Percentiles rank a stretch among this genome's conserved stretches.
These are phyloP conservation scores for Rhingia campestris DNA, from an alignment of 2,888 invertebrate genomes.

Conservation along the genomic window DNA sequence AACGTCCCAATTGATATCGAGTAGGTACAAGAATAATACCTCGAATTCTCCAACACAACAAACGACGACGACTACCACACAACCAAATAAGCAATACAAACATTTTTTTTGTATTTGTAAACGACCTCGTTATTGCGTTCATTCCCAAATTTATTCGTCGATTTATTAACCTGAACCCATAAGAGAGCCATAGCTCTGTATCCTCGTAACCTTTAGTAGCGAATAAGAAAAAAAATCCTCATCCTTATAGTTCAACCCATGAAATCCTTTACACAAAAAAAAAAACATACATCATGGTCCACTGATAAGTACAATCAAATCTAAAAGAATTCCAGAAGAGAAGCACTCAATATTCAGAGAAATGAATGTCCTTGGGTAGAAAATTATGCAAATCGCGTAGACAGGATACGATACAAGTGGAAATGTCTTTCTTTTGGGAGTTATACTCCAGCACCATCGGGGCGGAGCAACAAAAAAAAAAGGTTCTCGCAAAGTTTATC, in stretches of 20 bases:
- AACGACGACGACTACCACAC: slow-evolving; percentile 9
- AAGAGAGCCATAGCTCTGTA: slow-evolving; percentile 35
- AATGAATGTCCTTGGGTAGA: slow-evolving; percentile 51
- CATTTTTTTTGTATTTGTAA: slow-evolving; percentile 62
- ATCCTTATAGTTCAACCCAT: slow-evolving; percentile 44
- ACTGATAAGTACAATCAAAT: slow-evolving; percentile 72
- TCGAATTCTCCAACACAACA: background rate
- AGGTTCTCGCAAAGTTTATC: slow-evolving; percentile 67
- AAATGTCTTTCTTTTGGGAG: slow-evolving; percentile 20
- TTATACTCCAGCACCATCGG: slow-evolving; percentile 23
- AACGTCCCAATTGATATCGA: slow-evolving; percentile 68
- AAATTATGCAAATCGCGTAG: slow-evolving; percentile 66
- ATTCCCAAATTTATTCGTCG: slow-evolving; percentile 69
- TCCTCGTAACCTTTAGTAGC: background rate
- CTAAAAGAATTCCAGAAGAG: slow-evolving; percentile 50
- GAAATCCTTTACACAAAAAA: slow-evolving; percentile 37
- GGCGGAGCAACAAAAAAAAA: slow-evolving; percentile 37
- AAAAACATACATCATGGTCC: slow-evolving; percentile 63
- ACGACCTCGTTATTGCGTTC: slow-evolving; percentile 72
- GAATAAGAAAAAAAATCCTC: slow-evolving; percentile 38
- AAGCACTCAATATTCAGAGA: slow-evolving; percentile 57
- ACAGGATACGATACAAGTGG: slow-evolving; percentile 47
- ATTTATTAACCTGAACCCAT: slow-evolving; percentile 73
- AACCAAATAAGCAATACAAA: slow-evolving; percentile 16
- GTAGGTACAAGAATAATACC: slow-evolving; percentile 54